phyloP scores from a whole-genome alignment of 2,797 vertebrate species.

The Telmatherina bonti region DNA sequence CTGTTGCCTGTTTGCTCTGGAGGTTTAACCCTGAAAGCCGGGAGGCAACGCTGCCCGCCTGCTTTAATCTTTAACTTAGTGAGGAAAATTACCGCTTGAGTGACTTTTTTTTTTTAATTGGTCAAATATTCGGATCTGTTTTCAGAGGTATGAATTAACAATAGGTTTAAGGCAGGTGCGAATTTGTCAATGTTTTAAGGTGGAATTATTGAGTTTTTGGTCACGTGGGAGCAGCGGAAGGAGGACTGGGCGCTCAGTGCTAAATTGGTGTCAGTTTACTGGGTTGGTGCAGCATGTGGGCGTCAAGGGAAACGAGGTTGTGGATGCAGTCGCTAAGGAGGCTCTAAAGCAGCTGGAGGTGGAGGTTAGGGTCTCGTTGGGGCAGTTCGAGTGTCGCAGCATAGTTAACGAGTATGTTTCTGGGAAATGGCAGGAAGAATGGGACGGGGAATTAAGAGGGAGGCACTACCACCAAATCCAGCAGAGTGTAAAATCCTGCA shows the following conservation, averaged over 20 bases:
- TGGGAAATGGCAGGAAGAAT: too few species aligned
- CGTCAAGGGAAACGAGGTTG: too few species aligned
- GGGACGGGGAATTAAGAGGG: too few species aligned
- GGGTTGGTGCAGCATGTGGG: too few species aligned
- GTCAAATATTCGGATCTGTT: background rate
- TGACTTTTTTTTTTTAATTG: background rate
- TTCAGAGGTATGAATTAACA: background rate
- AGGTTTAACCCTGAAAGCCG: background rate
- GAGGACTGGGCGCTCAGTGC: background rate
- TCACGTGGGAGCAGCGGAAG: background rate
- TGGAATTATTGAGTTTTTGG: background rate
- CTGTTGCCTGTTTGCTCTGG: slow-evolving; percentile 8
- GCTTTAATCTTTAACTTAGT: background rate
- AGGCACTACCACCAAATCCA: too few species aligned
- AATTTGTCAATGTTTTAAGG: slow-evolving; percentile 3
- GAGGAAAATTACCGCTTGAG: background rate
- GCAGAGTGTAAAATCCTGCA: too few species aligned
- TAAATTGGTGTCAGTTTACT: background rate
- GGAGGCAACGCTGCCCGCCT: background rate
- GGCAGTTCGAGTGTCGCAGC: too few species aligned
- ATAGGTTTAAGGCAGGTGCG: background rate
- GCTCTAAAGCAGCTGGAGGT: too few species aligned
- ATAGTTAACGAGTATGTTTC: too few species aligned
- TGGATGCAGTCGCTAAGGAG: too few species aligned
- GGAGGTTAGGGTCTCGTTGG: too few species aligned